Conservation (phyloP, 1,140 invertebrate genomes). For the Tetraneura akinire region DNA sequence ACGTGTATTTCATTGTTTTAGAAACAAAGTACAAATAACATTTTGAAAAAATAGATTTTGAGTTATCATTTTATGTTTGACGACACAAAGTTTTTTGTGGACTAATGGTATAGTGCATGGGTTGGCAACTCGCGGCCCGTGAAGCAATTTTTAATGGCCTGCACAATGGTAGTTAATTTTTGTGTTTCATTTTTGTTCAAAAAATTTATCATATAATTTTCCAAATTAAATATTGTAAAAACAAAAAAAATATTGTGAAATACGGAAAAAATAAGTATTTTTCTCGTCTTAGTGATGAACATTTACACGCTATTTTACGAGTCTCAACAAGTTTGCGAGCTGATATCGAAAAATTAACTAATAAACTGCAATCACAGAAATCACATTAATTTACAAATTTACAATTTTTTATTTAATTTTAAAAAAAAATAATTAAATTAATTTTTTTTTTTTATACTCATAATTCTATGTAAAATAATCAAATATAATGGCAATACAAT, state of each 20-base stretch:
- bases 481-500: not conserved
- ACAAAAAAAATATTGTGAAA: too few species aligned
- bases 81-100: too few species aligned
- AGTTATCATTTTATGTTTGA: too few species aligned
- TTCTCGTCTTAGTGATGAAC: constrained; percentile 1
- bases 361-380: not conserved
- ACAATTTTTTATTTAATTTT: not conserved
- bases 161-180: too few species aligned
- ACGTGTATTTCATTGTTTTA: too few species aligned
- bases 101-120: too few species aligned
- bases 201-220: not conserved
- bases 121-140: too few species aligned
- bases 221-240: too few species aligned
- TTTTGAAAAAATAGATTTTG: too few species aligned
- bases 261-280: not conserved
- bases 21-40: too few species aligned
- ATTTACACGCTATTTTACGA: not conserved
- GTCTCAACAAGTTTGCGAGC: constrained; percentile 23
- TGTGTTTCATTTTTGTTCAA: not conserved
- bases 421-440: too few species aligned
- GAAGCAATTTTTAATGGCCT: too few species aligned
- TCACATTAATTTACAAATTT: constrained; percentile 6
- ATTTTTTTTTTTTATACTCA: not conserved
- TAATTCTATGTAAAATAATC: not conserved
- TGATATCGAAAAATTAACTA: constrained; percentile 2